Evolutionary conservation across 2,888 invertebrate species (phyloP), one percentile per base, ranked within the genome.

Genomic region (Labia minor): DNA sequence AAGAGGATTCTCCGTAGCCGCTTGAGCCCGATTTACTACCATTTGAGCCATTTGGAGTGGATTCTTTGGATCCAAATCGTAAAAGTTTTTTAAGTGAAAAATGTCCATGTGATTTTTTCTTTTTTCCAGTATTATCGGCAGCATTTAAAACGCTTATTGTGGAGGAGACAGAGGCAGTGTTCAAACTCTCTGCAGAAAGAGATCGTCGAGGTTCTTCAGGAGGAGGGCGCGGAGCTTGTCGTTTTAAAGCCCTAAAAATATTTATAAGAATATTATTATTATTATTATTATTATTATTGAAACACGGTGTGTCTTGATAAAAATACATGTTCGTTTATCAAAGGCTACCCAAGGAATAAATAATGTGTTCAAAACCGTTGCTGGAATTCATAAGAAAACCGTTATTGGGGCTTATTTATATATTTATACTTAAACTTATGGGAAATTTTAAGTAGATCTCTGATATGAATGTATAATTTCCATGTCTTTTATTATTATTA

Each of bases 21-120:
- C 69, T 33, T 77, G 77, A 19, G 84, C 84, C 14, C 78, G 73
- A 2, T 79, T 75, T 49, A 78, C 73, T 14, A 79, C 75, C 0
- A 81, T 76, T 65, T 77, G 78, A 1, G 80, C 70, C 68, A 80
- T 86, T 86, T 67, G 84, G 83, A 26, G 86, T 79, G 72, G 89
- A 89, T 74, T 87, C 89, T 67, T 84, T 85, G 1, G 84, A 85
- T 19, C 90, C 90, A 80, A 92, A 88, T 67, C 92, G 82, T 21
- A 93, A 78, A 70, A 93, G 85, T 75, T 92, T 92, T 74, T 90
- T 90, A 63, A 93, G 82, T 0, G 92, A 92, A 75, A 92, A 92
- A 72, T 84, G 82, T 10, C 85, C 84, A 74, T 89, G 88, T 65
- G 88, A 85, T 76, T 90, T 88, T 61, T 72, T 71, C 66, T 71